Evolutionary conservation across 1,140 invertebrate genomes (phyloP).

Genomic region (Gyrodactylus salaris): DNA sequence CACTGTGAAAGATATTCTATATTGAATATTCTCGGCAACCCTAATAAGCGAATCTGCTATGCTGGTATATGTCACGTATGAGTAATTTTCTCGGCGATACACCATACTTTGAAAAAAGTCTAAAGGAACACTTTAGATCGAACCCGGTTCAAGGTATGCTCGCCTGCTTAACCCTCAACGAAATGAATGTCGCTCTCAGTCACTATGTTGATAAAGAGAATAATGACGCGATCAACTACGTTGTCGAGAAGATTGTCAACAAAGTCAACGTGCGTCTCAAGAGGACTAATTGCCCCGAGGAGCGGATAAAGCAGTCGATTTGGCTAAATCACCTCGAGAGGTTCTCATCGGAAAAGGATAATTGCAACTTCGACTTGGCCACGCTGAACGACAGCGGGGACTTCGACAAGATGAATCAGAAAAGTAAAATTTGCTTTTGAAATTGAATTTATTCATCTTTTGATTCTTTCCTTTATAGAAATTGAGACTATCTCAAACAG

Average conservation of each 20-base stretch:
- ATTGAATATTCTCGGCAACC: no score
- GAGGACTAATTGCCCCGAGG: background rate
- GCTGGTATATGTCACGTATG: no score
- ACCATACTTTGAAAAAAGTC: no score
- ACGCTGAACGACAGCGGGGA: background rate
- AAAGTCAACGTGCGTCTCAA: background rate
- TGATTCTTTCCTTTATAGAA: no score
- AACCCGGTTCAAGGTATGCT: conserved; percentile 12
- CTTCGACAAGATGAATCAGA: background rate
- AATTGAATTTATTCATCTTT: no score
- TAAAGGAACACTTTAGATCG: no score
- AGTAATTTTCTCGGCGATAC: no score
- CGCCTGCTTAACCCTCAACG: conserved; percentile 26
- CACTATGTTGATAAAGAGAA: conserved; percentile 28
- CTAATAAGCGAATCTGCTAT: no score
- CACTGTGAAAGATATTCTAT: no score
- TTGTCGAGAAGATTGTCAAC: conserved; percentile 12
- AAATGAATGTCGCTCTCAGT: conserved; percentile 27
- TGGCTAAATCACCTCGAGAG: conserved; percentile 11
- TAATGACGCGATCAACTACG: conserved; percentile 21
- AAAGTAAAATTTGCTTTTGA: background rate
- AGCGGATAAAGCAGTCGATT: conserved; percentile 10
- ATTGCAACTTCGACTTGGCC: background rate
- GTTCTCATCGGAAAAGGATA: background rate
- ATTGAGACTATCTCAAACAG: background rate